Evolutionary conservation across 1,140 invertebrate species (phyloP).

Genomic region (Dinothrombium tinctorium): DNA sequence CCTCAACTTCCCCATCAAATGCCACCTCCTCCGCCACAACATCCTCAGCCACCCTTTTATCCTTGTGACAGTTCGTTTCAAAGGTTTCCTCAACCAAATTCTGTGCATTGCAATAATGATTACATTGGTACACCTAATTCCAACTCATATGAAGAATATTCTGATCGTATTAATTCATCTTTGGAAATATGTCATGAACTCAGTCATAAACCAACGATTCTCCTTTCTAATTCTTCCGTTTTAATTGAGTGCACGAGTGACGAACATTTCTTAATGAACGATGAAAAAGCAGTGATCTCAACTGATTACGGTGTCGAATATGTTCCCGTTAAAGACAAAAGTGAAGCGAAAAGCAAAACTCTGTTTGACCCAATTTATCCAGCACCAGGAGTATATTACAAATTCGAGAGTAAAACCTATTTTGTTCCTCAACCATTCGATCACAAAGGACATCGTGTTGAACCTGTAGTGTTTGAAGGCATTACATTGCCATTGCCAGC

Average conservation of each 20-base stretch:
- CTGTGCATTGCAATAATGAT: too few relatives aligned
- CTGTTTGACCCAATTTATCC: slow-evolving; percentile 9
- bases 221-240: not conserved
- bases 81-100: too few relatives aligned
- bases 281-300: slow-evolving; percentile 2
- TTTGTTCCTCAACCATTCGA: slow-evolving; percentile 6
- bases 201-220: too few relatives aligned
- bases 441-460: not conserved
- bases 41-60: not conserved
- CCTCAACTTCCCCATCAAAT: not conserved
- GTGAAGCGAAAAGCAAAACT: slow-evolving; percentile 2
- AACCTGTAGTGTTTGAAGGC: slow-evolving; percentile 2
- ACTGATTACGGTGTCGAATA: slow-evolving; percentile 4
- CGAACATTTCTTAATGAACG: not conserved
- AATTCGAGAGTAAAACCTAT: slow-evolving; percentile 3
- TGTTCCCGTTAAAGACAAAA: slow-evolving; percentile 3
- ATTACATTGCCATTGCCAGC: slow-evolving; percentile 21
- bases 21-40: not conserved
- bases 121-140: too few relatives aligned
- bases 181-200: too few relatives aligned
- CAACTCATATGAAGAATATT: too few relatives aligned
- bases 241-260: slow-evolving; percentile 3
- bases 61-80: not conserved
- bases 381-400: slow-evolving; percentile 7
- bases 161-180: too few relatives aligned